A percentile compares a stretch with the other conserved stretches of the same genome.
Conservation (phyloP, 2,888 invertebrate genomes). For the Orthosia cruda region DNA sequence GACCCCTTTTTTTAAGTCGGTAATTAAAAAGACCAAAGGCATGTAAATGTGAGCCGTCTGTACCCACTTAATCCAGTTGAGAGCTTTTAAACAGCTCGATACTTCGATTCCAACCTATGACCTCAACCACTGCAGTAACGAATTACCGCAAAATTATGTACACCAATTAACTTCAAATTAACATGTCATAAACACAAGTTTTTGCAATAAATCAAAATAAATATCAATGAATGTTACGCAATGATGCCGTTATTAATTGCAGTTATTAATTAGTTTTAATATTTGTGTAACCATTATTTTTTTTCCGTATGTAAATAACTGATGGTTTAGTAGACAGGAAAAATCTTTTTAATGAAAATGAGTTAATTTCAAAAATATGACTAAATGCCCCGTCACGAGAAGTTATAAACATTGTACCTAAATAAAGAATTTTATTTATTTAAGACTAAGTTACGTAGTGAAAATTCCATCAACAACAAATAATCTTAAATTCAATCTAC, state of each 20-base stretch:
- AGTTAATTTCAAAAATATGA: neutral
- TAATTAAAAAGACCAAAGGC: no score
- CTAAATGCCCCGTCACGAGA: no score
- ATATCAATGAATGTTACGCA: conserved; percentile 25
- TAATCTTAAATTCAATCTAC: no score
- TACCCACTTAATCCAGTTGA: neutral
- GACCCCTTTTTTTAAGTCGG: no score
- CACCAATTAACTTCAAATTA: conserved; percentile 46
- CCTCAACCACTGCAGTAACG: neutral
- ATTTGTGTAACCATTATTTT: neutral
- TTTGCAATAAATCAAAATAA: conserved; percentile 39
- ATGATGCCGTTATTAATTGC: conserved; percentile 18
- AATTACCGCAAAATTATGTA: conserved; percentile 16
- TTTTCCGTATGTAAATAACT: neutral
- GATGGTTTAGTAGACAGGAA: neutral
- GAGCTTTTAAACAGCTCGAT: neutral
- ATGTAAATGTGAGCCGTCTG: no score
- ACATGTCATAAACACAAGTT: conserved; percentile 24
- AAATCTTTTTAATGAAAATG: neutral
- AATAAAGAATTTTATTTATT: no score
- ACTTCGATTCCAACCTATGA: conserved; percentile 3
- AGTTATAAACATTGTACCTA: no score
- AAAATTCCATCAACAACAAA: no score
- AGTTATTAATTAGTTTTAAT: conserved; percentile 21
- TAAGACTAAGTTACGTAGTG: no score